Evolutionary conservation across 2,113 vertebrate genomes (phyloP), one percentile per base, ranked within the genome.

Genomic region (Psittacara wagleri): DNA sequence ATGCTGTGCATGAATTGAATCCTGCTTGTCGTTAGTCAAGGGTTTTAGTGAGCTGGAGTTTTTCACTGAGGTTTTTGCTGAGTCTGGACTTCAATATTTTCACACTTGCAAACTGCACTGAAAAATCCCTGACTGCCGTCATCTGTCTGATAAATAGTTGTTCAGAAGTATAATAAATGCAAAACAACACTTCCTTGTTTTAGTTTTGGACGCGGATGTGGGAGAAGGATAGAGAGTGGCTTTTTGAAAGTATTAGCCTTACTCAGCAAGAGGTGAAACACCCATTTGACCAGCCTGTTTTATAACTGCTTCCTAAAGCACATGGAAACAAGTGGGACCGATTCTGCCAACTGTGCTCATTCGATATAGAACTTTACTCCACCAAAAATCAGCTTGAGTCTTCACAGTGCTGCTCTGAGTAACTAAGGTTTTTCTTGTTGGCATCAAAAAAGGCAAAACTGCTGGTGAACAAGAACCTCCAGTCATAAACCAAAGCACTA

Each of bases 11-110:
- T 69, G 52, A 92, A 79, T 46, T 57, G 57, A 93, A 95, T 94
- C 75, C 91, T 95, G 86, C 74, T 57, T 82, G 70, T 79, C 81
- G 59, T 93, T 89, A 84, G 92, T 93, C 92, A 91, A 80, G 52
- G 64, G 69, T 41, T 92, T 93, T 72, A 77, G 88, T 27, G 72
- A 88, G 77, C 37, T 88, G 37, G 33, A 75, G 23, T 57, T 92
- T 84, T 73, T 89, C 80, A 48, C 20, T 43, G 48, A 84, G 62
- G n/a, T 59, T 92, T 96, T 76, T 91, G 69, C 87, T 57, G 70
- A 96, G 86, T 33, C n/a, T 27, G 63, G 49, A 48, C 70, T 86
- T 92, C 77, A 83, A 22, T 25, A 22, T 86, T 91, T 86, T 89
- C 66, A 85, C 80, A 96, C 54, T 83, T 73, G 70, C 12, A 66